A percentile compares a stretch with the other conserved stretches of the same genome.
Conservation (phyloP, 2,888 invertebrate species). For the Caenorhabditis sulstoni region DNA sequence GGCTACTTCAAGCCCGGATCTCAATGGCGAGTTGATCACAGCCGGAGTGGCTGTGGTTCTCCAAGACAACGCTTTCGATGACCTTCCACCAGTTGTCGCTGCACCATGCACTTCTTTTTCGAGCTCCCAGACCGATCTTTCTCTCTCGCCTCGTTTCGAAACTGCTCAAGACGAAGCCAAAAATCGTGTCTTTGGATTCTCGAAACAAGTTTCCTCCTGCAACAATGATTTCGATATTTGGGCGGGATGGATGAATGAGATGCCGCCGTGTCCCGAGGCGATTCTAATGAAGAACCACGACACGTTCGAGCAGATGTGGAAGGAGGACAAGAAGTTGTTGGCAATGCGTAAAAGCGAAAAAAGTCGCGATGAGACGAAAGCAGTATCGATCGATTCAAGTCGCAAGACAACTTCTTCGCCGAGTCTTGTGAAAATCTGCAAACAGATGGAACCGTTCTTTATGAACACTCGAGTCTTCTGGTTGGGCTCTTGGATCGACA, state of each 20-base stretch:
- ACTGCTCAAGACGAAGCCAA: neutral
- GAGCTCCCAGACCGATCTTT: neutral
- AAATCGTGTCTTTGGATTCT: conserved; percentile 29
- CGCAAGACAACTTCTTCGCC: neutral
- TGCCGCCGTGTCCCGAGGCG: neutral
- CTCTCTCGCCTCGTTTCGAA: neutral
- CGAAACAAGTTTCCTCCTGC: neutral
- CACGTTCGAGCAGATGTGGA: conserved; percentile 6
- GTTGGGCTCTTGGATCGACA: neutral
- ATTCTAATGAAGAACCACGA: neutral
- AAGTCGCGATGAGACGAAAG: neutral
- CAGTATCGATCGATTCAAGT: neutral
- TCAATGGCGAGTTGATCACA: conserved; percentile 14
- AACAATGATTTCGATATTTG: conserved; percentile 18
- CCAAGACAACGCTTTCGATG: conserved; percentile 12
- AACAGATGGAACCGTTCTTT: conserved; percentile 7
- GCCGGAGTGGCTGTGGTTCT: conserved; percentile 22
- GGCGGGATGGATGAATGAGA: conserved; percentile 15
- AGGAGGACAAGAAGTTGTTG: neutral
- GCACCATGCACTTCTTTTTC: neutral
- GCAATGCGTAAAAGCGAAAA: neutral
- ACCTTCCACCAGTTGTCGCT: neutral
- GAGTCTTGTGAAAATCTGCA: conserved; percentile 10
- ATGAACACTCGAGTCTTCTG: conserved; percentile 3
- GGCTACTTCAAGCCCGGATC: conserved; percentile 4